phyloP scores from a whole-genome alignment of 2,113 vertebrate genomes.

The Tragelaphus scriptus region DNA sequence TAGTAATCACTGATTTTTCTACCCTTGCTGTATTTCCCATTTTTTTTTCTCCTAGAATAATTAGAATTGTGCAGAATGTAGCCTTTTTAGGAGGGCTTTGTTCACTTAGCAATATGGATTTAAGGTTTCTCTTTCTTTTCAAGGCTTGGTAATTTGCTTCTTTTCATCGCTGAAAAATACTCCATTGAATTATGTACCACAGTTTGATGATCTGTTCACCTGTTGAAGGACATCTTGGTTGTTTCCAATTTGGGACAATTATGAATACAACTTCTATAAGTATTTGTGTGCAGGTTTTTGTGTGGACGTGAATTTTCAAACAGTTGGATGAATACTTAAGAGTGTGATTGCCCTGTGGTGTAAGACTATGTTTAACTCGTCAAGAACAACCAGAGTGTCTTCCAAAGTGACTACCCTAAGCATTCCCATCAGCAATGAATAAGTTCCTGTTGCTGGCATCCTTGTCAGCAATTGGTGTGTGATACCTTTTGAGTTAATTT shows the following conservation, averaged over 20 bases:
- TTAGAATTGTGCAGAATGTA: not conserved
- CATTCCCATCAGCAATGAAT: not conserved
- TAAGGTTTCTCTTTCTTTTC: not conserved
- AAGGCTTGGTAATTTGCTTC: not conserved
- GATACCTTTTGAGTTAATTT: not conserved
- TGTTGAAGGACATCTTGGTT: not conserved
- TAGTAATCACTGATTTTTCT: not conserved
- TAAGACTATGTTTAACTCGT: not conserved
- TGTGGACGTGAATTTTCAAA: not conserved
- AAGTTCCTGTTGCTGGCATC: too few species aligned
- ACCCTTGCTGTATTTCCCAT: not conserved
- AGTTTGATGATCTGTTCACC: not conserved
- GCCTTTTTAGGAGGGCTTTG: not conserved
- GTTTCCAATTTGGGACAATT: not conserved
- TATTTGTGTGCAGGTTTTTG: not conserved
- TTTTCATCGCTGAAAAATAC: not conserved
- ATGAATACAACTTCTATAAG: not conserved
- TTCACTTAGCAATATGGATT: not conserved
- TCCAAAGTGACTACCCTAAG: not conserved
- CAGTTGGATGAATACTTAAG: not conserved
- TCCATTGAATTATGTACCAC: not conserved
- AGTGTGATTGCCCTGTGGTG: not conserved
- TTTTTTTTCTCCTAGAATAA: not conserved
- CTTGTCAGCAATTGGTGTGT: not conserved
- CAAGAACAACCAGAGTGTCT: not conserved